Base-by-base conservation (phyloP, 2,888 invertebrate genomes). In the Sabatieria punctata region DNA sequence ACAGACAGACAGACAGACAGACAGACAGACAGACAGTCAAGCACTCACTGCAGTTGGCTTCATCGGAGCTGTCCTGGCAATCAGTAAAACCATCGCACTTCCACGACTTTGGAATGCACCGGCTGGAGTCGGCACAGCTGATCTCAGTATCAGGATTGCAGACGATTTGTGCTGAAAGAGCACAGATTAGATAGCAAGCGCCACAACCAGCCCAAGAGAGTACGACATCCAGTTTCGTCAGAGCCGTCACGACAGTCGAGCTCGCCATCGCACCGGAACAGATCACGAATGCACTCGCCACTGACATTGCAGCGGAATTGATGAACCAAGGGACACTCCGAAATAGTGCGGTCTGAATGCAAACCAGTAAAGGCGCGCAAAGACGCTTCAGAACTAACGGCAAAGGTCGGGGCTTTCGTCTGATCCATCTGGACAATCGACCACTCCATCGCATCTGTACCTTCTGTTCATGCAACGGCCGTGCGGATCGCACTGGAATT, bases 31-130 rank as follows among this genome's bases (percentile, higher is more conserved):
- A n/a, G n/a, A n/a, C n/a, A n/a, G n/a, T n/a, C n/a, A n/a, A n/a
- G n/a, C n/a, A n/a, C n/a, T n/a, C n/a, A n/a, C n/a, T n/a, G n/a
- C n/a, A n/a, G n/a, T n/a, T n/a, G n/a, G n/a, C 78, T 71, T 86
- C 85, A 68, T 85, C 85, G 1, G 80, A 78, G 1, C 79, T 80
- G 67, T 84, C 83, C 3, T 75, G 72, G 65, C 85, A 85, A 68
- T 85, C 83, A 47, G 70, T 67, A 56, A 76, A 76, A 24, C 76
- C 78, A 67, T 84, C 82, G 66, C 82, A 82, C 58, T 81, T 76
- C 57, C 70, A 64, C 37, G 67, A 64, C 43, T 78, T 67, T 22
- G 74, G 75, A 52, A 75, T 70, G 68, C 83, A 83, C 24, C 38
- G 33, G 8, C 21, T 25, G 2, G 43, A 39, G 26, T 49, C 49